These are phyloP conservation scores for Mormyrus proboscirostris DNA, from an alignment of 2,797 vertebrate species.

Conservation along the genomic window DNA sequence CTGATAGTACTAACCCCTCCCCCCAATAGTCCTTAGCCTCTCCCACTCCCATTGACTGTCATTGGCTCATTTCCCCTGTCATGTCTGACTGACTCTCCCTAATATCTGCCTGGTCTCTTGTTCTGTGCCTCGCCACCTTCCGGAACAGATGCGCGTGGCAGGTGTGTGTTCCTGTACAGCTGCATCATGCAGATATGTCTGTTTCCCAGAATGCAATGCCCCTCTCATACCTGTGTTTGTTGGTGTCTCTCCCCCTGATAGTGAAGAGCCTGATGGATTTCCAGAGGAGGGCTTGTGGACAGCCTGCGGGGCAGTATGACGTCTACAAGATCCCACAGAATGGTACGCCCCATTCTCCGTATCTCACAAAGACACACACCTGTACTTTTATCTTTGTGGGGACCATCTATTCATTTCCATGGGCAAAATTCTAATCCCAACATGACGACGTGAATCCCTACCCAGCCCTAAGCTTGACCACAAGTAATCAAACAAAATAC, in stretches of 20 bases:
- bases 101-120: background rate
- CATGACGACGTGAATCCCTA: background rate
- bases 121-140: background rate
- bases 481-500: background rate
- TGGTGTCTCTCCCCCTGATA: conserved; percentile 41
- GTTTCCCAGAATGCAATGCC: background rate
- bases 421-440: background rate
- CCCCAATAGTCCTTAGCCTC: background rate
- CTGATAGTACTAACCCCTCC: background rate
- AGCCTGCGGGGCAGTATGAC: conserved; percentile 41
- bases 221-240: conserved; percentile 19
- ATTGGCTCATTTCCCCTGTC: background rate
- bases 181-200: background rate
- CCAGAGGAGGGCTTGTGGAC: conserved; percentile 41
- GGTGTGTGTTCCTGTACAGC: background rate
- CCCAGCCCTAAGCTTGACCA: background rate
- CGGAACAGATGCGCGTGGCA: background rate
- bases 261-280: conserved; percentile 63
- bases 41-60: background rate
- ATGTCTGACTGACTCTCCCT: background rate
- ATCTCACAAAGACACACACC: background rate
- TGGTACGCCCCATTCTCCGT: conserved; percentile 48
- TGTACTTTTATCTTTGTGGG: background rate
- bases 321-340: conserved; percentile 53
- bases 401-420: background rate